Percentiles rank a stretch among this genome's conserved stretches.
These are phyloP conservation scores for Eupithecia centaureata DNA, from an alignment of 2,888 invertebrate genomes.

Conservation along the genomic window DNA sequence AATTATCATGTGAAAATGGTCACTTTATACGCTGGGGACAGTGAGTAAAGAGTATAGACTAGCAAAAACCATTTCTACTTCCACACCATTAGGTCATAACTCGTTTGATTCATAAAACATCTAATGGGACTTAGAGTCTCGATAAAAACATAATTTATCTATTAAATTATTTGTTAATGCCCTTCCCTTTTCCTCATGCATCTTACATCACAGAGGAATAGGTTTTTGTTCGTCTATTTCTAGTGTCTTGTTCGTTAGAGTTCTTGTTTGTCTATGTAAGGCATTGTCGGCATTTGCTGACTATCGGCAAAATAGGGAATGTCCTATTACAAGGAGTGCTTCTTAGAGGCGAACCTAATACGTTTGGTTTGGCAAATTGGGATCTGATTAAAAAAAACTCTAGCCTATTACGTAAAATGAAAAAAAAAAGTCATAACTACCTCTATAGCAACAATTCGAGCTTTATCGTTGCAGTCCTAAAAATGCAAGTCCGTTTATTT, in stretches of 20 bases:
- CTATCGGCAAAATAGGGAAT: constrained; percentile 59
- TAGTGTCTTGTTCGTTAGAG: constrained; percentile 64
- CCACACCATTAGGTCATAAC: constrained; percentile 41
- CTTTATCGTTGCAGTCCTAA: not conserved
- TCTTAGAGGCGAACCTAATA: too few relatives aligned
- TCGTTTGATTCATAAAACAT: constrained; percentile 12
- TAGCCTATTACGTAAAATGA: too few relatives aligned
- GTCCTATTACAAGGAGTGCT: constrained; percentile 48
- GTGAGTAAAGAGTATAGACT: constrained; percentile 30
- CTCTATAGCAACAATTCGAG: not conserved
- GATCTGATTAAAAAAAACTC: too few relatives aligned
- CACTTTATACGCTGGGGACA: constrained; percentile 37
- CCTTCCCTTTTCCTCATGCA: constrained; percentile 27
- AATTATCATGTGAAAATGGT: constrained; percentile 56
- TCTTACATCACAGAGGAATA: constrained; percentile 37
- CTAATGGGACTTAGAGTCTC: constrained; percentile 9
- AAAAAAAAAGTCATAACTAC: too few relatives aligned
- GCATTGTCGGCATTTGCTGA: constrained; percentile 58
- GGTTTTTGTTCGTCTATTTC: constrained; percentile 53
- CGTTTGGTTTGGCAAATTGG: too few relatives aligned
- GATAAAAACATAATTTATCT: not conserved
- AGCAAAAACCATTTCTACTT: constrained; percentile 45
- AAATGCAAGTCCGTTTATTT: not conserved
- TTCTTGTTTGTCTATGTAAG: constrained; percentile 66
- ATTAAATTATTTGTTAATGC: constrained; percentile 20